A percentile compares a stretch with the other conserved stretches of the same genome.
Conservation (phyloP, 2,888 invertebrate genomes). For the Salpingus planirostris region DNA sequence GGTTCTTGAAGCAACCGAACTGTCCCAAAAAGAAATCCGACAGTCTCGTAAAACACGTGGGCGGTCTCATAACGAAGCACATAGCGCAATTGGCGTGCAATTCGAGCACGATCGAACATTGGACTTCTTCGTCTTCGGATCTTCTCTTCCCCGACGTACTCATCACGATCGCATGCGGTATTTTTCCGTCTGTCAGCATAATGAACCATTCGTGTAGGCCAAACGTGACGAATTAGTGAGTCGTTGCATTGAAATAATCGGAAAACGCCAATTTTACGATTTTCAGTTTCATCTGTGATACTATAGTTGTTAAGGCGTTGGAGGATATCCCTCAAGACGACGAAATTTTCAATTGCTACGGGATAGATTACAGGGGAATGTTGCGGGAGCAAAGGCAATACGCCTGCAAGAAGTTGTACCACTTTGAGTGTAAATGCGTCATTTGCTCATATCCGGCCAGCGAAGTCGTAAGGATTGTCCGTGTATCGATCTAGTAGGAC, state of each 20-base stretch:
- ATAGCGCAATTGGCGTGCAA: slow-evolving; percentile 61
- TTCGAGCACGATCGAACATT: slow-evolving; percentile 37
- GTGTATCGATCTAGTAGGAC: neutral
- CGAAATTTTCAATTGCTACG: slow-evolving; percentile 82
- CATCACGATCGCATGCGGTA: slow-evolving; percentile 57
- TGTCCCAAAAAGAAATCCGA: slow-evolving; percentile 36
- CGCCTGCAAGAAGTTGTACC: slow-evolving; percentile 60
- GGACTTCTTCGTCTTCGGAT: slow-evolving; percentile 29
- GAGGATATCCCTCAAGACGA: slow-evolving; percentile 53
- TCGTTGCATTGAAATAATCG: slow-evolving; percentile 8
- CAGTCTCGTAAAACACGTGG: slow-evolving; percentile 40
- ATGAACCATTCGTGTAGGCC: slow-evolving; percentile 92
- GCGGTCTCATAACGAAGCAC: slow-evolving; percentile 62
- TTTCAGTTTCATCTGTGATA: slow-evolving; percentile 60
- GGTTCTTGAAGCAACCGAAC: slow-evolving; percentile 37
- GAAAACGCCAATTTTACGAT: neutral
- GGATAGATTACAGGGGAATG: slow-evolving; percentile 63
- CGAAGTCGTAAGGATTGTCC: slow-evolving; percentile 26
- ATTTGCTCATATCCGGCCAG: slow-evolving; percentile 50
- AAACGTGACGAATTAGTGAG: slow-evolving; percentile 64
- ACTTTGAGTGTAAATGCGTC: slow-evolving; percentile 67
- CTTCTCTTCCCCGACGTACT: slow-evolving; percentile 28
- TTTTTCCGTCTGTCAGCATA: slow-evolving; percentile 79
- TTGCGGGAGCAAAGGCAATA: slow-evolving; percentile 51
- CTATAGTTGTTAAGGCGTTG: slow-evolving; percentile 61